Percentiles rank a stretch among this genome's conserved stretches.
These are phyloP conservation scores for Spodoptera littoralis DNA, from an alignment of 2,888 invertebrate genomes.

Conservation along the genomic window DNA sequence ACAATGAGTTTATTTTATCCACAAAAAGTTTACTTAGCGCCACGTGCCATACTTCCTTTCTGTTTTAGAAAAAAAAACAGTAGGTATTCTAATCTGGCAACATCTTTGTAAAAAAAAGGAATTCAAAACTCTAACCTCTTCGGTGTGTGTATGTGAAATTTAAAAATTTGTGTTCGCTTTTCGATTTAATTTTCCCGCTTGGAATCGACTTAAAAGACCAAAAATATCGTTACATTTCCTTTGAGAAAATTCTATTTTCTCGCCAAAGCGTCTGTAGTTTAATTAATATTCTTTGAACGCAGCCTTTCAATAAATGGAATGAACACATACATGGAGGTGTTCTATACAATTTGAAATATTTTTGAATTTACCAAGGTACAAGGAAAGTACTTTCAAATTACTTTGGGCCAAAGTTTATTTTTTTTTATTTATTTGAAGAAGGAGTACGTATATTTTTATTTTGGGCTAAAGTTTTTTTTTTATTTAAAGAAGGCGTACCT, in stretches of 20 bases:
- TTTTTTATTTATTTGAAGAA: too few relatives aligned
- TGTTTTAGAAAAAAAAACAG: constrained; percentile 35
- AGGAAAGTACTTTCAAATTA: too few relatives aligned
- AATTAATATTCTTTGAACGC: constrained; percentile 48
- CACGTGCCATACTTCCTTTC: constrained; percentile 34
- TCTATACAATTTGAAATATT: constrained; percentile 2
- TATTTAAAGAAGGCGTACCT: too few relatives aligned
- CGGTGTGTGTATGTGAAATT: constrained; percentile 14
- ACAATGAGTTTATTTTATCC: constrained; percentile 34
- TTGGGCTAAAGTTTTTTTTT: too few relatives aligned
- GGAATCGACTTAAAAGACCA: constrained; percentile 11
- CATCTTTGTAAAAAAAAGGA: constrained; percentile 16
- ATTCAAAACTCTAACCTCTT: constrained; percentile 8
- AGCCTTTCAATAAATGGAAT: constrained; percentile 27
- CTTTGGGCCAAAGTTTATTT: too few relatives aligned
- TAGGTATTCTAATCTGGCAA: constrained; percentile 20
- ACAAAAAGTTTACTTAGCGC: constrained; percentile 25
- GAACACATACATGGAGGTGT: constrained; percentile 3
- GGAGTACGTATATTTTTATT: too few relatives aligned
- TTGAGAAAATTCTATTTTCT: constrained; percentile 12
- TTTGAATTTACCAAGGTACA: not conserved
- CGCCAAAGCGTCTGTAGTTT: constrained; percentile 18
- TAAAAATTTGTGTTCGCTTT: constrained; percentile 13
- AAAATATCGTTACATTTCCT: constrained; percentile 21
- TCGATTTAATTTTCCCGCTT: constrained; percentile 20